Percentiles rank a stretch among this genome's conserved stretches.
These are phyloP conservation scores for Acrobeloides nanus DNA, from an alignment of 2,888 invertebrate species.

Conservation along the genomic window DNA sequence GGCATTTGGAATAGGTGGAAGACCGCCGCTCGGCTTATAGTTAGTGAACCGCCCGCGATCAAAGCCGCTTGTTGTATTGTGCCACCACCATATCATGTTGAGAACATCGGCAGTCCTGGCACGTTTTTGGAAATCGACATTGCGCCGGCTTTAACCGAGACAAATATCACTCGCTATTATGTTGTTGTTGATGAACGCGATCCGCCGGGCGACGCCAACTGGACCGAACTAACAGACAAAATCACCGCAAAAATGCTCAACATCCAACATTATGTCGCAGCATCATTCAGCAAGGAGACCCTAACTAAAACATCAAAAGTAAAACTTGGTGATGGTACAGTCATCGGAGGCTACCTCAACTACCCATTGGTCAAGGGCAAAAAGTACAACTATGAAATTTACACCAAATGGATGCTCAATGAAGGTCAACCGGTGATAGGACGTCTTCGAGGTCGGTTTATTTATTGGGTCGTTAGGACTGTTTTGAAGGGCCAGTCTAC, in stretches of 20 bases:
- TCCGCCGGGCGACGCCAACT: conserved; percentile 51
- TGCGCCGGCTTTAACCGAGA: conserved; percentile 47
- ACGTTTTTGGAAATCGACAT: conserved; percentile 48
- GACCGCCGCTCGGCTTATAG: conserved; percentile 41
- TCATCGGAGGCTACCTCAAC: conserved; percentile 53
- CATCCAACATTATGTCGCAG: conserved; percentile 53
- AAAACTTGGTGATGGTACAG: conserved; percentile 49
- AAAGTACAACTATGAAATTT: conserved; percentile 53
- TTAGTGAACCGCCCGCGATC: conserved; percentile 37
- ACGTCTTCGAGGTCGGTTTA: conserved; percentile 43
- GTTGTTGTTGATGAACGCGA: conserved; percentile 53
- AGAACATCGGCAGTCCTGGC: conserved; percentile 45
- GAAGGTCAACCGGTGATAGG: conserved; percentile 45
- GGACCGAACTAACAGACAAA: conserved; percentile 52
- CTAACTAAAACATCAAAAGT: conserved; percentile 38
- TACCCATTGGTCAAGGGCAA: conserved; percentile 51
- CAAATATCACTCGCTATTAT: conserved; percentile 51
- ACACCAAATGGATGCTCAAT: conserved; percentile 49
- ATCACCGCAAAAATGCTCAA: conserved; percentile 47
- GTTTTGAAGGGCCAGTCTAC: no score
- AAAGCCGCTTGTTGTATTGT: conserved; percentile 51
- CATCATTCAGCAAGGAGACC: conserved; percentile 50
- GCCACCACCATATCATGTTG: conserved; percentile 52
- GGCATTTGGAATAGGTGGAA: conserved; percentile 51
- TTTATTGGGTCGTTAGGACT: no score